These are phyloP conservation scores for Trinectes maculatus DNA, from an alignment of 2,113 vertebrate genomes.

Conservation along the genomic window DNA sequence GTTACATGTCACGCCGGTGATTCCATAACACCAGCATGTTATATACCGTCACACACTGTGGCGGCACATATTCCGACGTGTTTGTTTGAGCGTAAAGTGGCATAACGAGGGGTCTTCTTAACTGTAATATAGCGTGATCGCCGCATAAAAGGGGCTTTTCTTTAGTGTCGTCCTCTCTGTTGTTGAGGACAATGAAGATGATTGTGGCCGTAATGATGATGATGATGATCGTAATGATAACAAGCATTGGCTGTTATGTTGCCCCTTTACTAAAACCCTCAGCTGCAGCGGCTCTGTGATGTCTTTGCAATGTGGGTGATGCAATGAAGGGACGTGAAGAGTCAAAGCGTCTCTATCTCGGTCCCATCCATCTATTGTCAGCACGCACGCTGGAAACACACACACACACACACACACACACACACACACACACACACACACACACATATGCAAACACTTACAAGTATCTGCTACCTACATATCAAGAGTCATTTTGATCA, in stretches of 20 bases:
- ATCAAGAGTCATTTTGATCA: conserved; percentile 70
- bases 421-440: conserved; percentile 24
- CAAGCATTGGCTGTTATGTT: conserved; percentile 25
- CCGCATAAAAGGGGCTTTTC: not conserved
- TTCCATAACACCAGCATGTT: not conserved
- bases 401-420: conserved; percentile 3
- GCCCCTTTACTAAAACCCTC: conserved; percentile 12
- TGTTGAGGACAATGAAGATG: conserved; percentile 13
- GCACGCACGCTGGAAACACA: too few relatives aligned
- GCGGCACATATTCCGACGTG: not conserved
- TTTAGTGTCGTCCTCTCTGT: conserved; percentile 2
- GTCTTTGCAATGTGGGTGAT: conserved; percentile 12
- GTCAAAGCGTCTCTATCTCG: conserved; percentile 16
- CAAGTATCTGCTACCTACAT: conserved; percentile 67
- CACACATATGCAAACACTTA: not conserved
- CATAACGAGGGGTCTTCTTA: not conserved
- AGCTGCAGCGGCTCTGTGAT: conserved; percentile 19
- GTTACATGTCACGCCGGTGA: not conserved
- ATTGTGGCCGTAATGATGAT: not conserved
- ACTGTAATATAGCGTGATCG: not conserved
- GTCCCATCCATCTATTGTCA: not conserved
- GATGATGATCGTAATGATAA: conserved; percentile 36
- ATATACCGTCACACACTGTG: not conserved
- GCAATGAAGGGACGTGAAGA: conserved; percentile 18
- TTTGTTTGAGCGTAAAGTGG: not conserved